phyloP scores from a whole-genome alignment of 2,113 vertebrate species.

The Urocynchramus pylzowi region DNA sequence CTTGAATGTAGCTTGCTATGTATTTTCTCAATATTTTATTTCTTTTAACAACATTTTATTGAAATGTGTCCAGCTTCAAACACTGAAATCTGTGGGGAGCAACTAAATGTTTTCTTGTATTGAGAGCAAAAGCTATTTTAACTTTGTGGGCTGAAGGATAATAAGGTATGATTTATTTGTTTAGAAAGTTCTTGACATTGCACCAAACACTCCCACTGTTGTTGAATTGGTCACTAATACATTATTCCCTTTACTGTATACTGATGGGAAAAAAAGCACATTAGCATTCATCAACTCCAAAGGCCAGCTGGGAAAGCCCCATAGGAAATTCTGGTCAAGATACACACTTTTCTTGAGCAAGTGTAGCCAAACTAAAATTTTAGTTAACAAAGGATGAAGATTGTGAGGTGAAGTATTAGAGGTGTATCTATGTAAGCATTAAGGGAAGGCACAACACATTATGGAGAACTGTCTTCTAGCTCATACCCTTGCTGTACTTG shows the following conservation, averaged over 20 bases:
- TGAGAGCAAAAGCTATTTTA: slow-evolving; percentile 69
- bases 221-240: slow-evolving; percentile 44
- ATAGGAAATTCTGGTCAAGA: slow-evolving; percentile 34
- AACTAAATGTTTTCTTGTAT: slow-evolving; percentile 62
- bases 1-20: not conserved
- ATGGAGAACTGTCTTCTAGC: not conserved
- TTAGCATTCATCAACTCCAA: slow-evolving; percentile 56
- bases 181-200: slow-evolving; percentile 44
- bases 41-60: slow-evolving; percentile 37
- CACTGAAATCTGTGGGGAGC: slow-evolving; percentile 58
- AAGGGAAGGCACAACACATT: not conserved
- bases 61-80: slow-evolving; percentile 65
- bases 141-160: slow-evolving; percentile 68
- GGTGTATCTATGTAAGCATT: not conserved
- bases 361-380: not conserved
- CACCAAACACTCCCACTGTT: slow-evolving; percentile 20
- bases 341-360: slow-evolving; percentile 58
- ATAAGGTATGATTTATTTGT: slow-evolving; percentile 78
- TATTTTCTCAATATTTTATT: slow-evolving; percentile 57
- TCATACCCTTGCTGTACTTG: not conserved
- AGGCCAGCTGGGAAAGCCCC: not conserved
- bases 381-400: not conserved
- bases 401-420: not conserved
- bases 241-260: slow-evolving; percentile 54
- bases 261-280: not conserved